Conservation (phyloP, 2,888 invertebrate genomes). For the Trichacis sp. region DNA sequence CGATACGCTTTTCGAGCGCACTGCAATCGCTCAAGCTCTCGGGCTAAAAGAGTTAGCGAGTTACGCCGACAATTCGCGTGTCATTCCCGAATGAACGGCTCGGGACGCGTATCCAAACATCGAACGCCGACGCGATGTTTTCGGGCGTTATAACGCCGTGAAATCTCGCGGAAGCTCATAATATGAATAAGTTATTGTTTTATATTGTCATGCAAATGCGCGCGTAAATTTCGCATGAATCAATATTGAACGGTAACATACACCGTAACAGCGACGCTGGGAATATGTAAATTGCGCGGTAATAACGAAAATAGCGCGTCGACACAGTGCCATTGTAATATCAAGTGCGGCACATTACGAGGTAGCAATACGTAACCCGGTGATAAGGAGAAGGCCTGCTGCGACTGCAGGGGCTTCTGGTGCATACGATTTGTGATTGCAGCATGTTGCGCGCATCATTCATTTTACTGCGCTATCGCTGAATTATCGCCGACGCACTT, state of each 20-base stretch:
- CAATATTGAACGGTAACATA: not conserved
- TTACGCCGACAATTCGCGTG: no score
- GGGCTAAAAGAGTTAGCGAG: no score
- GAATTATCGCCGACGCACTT: constrained; percentile 44
- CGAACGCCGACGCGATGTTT: no score
- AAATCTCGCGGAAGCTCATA: not conserved
- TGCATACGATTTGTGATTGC: constrained; percentile 41
- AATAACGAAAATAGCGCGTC: constrained; percentile 28
- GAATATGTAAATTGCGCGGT: constrained; percentile 5
- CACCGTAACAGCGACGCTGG: not conserved
- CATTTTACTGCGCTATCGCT: constrained; percentile 41
- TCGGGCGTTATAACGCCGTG: not conserved
- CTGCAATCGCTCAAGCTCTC: not conserved
- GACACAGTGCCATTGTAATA: constrained; percentile 26
- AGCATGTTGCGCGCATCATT: constrained; percentile 43
- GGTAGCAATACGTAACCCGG: constrained; percentile 25
- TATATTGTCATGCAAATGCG: not conserved
- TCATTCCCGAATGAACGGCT: no score
- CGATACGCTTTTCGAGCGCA: constrained; percentile 30
- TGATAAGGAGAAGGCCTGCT: constrained; percentile 34
- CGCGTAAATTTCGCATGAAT: not conserved
- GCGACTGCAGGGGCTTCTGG: constrained; percentile 34
- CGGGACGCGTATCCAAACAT: no score
- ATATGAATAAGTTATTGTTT: not conserved
- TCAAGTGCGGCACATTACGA: constrained; percentile 32